Evolutionary conservation across 2,888 invertebrate genomes (phyloP), one percentile per base, ranked within the genome.

Genomic region (Heliconius ethilla): DNA sequence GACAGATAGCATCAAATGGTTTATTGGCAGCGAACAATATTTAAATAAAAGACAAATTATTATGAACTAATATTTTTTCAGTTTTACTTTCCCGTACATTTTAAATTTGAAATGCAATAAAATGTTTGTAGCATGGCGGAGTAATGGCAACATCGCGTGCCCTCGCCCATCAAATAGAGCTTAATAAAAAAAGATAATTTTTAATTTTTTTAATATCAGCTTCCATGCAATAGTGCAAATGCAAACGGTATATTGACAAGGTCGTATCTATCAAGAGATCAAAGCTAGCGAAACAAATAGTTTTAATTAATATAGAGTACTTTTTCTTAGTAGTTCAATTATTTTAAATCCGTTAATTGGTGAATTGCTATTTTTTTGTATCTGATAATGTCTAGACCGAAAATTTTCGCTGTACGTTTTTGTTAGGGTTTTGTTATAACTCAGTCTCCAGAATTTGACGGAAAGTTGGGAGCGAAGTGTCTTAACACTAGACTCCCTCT

Each of bases 101-200:
- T 55, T 15, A 33, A 33, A 75, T 37, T 67, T 22, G 59, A 67
- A 77, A 67, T 77, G 72, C 40, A 78, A 65, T 63, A 75, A 78
- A 78, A 67, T 65, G 27, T 74, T 67, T 70, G 27, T 62, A 18
- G 33, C 33, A 40, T 66, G 65, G 70, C 51, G 11, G 62, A 27
- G 55, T 77, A 80, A 82, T 82, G 75, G 77, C 75, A 78, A 78
- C 33, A 79, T 82, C 78, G 82, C 82, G 77, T 82, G 82, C 62
- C 15, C 15, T 27, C 66, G 63, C 75, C 78, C 78, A 79, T 81
- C 75, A 79, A 70, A 73, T 63, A 59, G 40, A 63, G 63, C 59
- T 75, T 72, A 70, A 70, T 75, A 66, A 76, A 76, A 40, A 78
- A 59, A 70, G 33, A 70, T 76, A 78, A 70, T 67, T 70, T 66